A percentile compares a stretch with the other conserved stretches of the same genome.
Conservation (phyloP, 2,797 vertebrate species). For the Nannoperca obscura region DNA sequence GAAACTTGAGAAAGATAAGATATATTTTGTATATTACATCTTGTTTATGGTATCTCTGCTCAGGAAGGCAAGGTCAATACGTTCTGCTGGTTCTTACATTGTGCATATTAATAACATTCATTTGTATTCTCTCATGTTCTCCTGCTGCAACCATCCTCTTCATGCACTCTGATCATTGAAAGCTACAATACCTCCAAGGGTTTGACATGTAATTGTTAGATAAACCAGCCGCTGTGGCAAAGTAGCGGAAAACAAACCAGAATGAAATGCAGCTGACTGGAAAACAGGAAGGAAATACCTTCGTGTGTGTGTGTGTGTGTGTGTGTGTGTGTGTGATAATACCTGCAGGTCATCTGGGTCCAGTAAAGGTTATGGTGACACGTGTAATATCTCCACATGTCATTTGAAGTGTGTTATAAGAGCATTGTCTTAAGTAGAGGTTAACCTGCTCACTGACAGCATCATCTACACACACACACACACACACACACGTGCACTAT, state of each 20-base stretch:
- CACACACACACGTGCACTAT: neutral
- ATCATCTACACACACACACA: neutral
- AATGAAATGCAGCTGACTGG: neutral
- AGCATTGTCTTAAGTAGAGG: slow-evolving; percentile 37
- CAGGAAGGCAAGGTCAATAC: neutral
- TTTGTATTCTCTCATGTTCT: neutral
- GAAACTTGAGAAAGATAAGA: too few species aligned
- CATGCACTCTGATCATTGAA: slow-evolving; percentile 9
- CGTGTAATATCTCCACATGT: slow-evolving; percentile 46
- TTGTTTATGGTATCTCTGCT: neutral
- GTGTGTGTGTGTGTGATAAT: slow-evolving; percentile 1
- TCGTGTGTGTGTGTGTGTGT: neutral
- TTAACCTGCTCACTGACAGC: slow-evolving; percentile 39
- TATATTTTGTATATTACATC: neutral
- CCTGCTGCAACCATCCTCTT: neutral
- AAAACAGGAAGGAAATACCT: too few species aligned
- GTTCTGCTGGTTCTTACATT: neutral
- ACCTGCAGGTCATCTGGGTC: neutral
- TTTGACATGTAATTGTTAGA: neutral
- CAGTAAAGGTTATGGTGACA: slow-evolving; percentile 59
- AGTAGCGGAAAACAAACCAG: slow-evolving; percentile 21
- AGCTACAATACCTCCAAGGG: slow-evolving; percentile 2
- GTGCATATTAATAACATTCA: neutral
- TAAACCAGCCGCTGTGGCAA: slow-evolving; percentile 3
- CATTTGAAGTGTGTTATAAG: slow-evolving; percentile 38